Evolutionary conservation across 2,113 vertebrate genomes (phyloP).

Genomic region (Stegostoma tigrinum): DNA sequence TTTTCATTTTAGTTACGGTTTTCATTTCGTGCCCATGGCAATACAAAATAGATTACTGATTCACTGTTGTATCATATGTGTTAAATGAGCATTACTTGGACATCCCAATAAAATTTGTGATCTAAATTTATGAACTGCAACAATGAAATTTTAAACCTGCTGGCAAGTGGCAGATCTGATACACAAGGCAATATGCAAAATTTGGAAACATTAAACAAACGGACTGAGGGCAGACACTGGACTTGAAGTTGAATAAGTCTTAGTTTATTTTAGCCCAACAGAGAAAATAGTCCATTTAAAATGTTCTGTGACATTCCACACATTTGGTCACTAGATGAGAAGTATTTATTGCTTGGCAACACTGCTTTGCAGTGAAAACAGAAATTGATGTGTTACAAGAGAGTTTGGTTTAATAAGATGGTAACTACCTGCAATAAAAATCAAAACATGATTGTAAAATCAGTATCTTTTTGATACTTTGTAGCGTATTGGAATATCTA

Average conservation of each 20-base stretch:
- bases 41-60: neutral
- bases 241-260: neutral
- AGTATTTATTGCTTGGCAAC: neutral
- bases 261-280: neutral
- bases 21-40: neutral
- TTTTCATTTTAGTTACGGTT: neutral
- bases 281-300: neutral
- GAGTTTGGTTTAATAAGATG: neutral
- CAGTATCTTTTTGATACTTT: neutral
- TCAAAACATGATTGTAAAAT: too few relatives aligned
- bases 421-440: neutral
- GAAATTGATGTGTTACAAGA: neutral
- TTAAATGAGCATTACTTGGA: neutral
- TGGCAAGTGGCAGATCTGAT: neutral
- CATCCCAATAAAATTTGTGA: neutral
- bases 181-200: neutral
- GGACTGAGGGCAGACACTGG: neutral
- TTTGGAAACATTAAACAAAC: neutral
- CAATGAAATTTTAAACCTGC: neutral
- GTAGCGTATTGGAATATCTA: neutral
- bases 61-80: neutral
- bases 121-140: neutral
- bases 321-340: neutral
- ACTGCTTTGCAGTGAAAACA: neutral
- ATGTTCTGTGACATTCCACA: neutral